Evolutionary conservation across 2,888 invertebrate species (phyloP), one percentile per base, ranked within the genome.

Genomic region (Melinaea menophilus): DNA sequence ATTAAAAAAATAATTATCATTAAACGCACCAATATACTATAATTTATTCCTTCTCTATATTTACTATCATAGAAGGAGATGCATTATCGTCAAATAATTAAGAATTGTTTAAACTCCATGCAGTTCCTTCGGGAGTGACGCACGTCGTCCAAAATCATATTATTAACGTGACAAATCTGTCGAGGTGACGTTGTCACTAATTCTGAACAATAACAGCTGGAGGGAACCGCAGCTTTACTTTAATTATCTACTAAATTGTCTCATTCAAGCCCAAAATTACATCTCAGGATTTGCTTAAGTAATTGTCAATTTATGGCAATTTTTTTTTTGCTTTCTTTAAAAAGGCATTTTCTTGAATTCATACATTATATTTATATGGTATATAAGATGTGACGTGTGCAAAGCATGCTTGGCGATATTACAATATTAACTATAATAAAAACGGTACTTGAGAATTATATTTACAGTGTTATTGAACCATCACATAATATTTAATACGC

Each of bases 101-200:
- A 31, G 34, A 55, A 55, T 55, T 59, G 61, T 67, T 69, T 64
- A 66, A 65, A 65, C 65, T 69, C 63, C 61, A 66, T 59, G 59
- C 60, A 64, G 63, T 67, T 66, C 57, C 61, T 66, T 59, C 65
- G 69, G 61, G 64, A 61, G 58, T 73, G 73, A 73, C 72, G 73
- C 73, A 70, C 68, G 63, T 55, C 62, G 55, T 63, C 67, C 61
- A 64, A 71, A 70, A 68, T 70, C 69, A 70, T 72, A 72, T 67
- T 70, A 59, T 62, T 63, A 59, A 69, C 70, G 73, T 71, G 77
- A 76, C 77, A 76, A 72, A 73, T 68, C 61, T 67, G 71, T 67
- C 63, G 61, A 59, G 68, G 68, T 76, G 76, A 76, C 76, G 75
- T 71, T 70, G 61, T 61, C 65, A 66, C 71, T 77, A 75, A 73